Evolutionary conservation across 2,113 vertebrate species (phyloP).

Genomic region (Cyrtonyx montezumae): DNA sequence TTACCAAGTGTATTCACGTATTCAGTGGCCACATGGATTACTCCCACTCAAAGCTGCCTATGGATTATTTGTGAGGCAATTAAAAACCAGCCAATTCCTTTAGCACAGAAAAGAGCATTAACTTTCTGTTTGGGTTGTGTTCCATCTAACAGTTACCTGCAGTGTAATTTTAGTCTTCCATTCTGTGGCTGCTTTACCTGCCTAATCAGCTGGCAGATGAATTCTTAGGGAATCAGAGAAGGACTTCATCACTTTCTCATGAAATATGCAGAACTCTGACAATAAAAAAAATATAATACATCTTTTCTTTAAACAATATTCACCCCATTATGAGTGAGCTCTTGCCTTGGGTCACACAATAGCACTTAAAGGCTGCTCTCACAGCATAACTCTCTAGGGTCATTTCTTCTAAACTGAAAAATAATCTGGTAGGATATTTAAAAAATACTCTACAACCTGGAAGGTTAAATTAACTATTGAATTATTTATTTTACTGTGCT

Average conservation of each 20-base stretch:
- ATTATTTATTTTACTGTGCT: slow-evolving; percentile 71
- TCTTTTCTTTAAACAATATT: slow-evolving; percentile 13
- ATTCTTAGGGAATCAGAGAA: slow-evolving; percentile 34
- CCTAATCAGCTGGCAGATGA: slow-evolving; percentile 35
- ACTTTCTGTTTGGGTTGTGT: slow-evolving; percentile 47
- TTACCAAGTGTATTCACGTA: neutral
- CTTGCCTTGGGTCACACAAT: neutral
- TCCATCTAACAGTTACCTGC: slow-evolving; percentile 12
- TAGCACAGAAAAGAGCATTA: neutral
- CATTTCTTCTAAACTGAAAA: slow-evolving; percentile 53
- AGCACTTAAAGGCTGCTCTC: slow-evolving; percentile 8
- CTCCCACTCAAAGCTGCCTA: slow-evolving; percentile 39
- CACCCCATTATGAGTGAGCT: neutral
- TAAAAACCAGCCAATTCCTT: slow-evolving; percentile 48
- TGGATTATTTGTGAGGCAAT: slow-evolving; percentile 61
- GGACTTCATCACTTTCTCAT: slow-evolving; percentile 17
- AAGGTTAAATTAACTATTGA: slow-evolving; percentile 64
- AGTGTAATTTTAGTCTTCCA: slow-evolving; percentile 20
- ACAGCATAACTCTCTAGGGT: slow-evolving; percentile 19
- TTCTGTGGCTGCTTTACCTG: slow-evolving; percentile 37
- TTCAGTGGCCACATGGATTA: slow-evolving; percentile 12
- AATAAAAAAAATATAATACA: neutral
- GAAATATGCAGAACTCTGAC: slow-evolving; percentile 18
- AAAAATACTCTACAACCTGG: slow-evolving; percentile 35
- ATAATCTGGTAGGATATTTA: slow-evolving; percentile 27